Percentiles rank a stretch among this genome's conserved stretches.
Conservation (phyloP, 2,113 vertebrate genomes). For the Oryzias javanicus region DNA sequence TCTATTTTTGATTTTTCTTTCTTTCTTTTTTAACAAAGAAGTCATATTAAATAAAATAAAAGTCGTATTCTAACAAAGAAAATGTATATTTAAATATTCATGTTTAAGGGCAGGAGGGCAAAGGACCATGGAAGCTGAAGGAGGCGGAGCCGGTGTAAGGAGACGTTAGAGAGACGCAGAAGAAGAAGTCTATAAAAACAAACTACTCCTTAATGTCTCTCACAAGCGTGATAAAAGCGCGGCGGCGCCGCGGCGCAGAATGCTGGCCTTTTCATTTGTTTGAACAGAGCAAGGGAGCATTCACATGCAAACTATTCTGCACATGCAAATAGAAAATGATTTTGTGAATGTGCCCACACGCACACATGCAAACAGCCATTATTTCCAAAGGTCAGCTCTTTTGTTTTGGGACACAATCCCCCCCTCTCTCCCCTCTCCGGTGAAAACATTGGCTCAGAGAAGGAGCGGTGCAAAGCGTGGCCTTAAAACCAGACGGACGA, state of each 20-base stretch:
- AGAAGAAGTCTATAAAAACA: slow-evolving; percentile 68
- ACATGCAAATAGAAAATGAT: slow-evolving; percentile 60
- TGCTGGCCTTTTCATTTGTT: slow-evolving; percentile 49
- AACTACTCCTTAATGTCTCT: slow-evolving; percentile 68
- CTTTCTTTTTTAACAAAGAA: too few relatives aligned
- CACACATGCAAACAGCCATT: slow-evolving; percentile 38
- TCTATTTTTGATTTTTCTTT: too few relatives aligned
- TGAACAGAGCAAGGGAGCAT: slow-evolving; percentile 41
- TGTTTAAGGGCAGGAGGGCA: too few relatives aligned
- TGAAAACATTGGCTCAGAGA: slow-evolving; percentile 63
- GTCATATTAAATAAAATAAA: too few relatives aligned
- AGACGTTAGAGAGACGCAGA: slow-evolving; percentile 58
- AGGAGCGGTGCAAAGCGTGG: slow-evolving; percentile 48
- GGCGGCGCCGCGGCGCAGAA: slow-evolving; percentile 34
- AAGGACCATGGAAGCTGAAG: slow-evolving; percentile 6
- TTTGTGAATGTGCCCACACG: slow-evolving; percentile 33
- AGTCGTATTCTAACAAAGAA: too few relatives aligned
- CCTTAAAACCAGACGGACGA: slow-evolving; percentile 53
- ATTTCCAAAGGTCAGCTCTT: slow-evolving; percentile 61
- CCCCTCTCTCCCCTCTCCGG: slow-evolving; percentile 44
- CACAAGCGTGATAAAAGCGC: slow-evolving; percentile 67
- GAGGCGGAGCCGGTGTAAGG: slow-evolving; percentile 41
- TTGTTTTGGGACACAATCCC: slow-evolving; percentile 49
- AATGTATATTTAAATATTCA: too few relatives aligned
- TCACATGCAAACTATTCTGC: slow-evolving; percentile 44